Evolutionary conservation across 2,888 invertebrate species (phyloP), one percentile per base, ranked within the genome.

Genomic region (Hydrotaea cyrtoneurina): DNA sequence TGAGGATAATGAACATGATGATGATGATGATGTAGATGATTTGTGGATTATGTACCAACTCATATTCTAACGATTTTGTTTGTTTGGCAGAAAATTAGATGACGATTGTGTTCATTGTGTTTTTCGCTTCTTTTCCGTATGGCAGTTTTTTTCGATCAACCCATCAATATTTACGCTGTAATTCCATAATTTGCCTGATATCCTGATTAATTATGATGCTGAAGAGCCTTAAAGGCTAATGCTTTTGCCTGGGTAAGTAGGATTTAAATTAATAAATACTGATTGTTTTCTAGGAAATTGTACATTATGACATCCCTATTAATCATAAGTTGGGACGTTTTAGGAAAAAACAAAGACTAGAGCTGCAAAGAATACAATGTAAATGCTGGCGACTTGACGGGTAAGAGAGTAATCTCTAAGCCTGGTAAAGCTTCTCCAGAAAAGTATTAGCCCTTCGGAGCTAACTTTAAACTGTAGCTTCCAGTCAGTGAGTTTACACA

Each of bases 191-290:
- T 21, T 8, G 1, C 11, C 21, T 2, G 4, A 55, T 55, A 55
- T 55, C 55, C 5, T 55, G 19, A 21, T 21, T 55, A 55, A 55
- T 55, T 55, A 17, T 55, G 55, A 7, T 55, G 55, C 19, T 55
- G 23, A 10, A 55, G 55, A 21, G 39, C 10, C 23, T 21, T 17
- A 8, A n/a, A 21, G 55, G 50, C 8, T 50, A 50, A 50, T 5
- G 50, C 15, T n/a, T 50, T n/a, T 50, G 50, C 50, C 2, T 50
- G n/a, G 15, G n/a, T 50, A 50, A 50, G 50, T 50, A n/a, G 50
- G 50, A 50, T 50, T 50, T n/a, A 50, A 50, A n/a, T 50, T 50
- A 50, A 50, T 50, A 50, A 50, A n/a, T 50, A 50, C n/a, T 50
- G 50, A 50, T 50, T 50, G 50, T n/a, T 50, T 50, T 50, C 50